Evolutionary conservation across 2,797 vertebrate genomes (phyloP), one percentile per base, ranked within the genome.

Genomic region (Apogon talboti): DNA sequence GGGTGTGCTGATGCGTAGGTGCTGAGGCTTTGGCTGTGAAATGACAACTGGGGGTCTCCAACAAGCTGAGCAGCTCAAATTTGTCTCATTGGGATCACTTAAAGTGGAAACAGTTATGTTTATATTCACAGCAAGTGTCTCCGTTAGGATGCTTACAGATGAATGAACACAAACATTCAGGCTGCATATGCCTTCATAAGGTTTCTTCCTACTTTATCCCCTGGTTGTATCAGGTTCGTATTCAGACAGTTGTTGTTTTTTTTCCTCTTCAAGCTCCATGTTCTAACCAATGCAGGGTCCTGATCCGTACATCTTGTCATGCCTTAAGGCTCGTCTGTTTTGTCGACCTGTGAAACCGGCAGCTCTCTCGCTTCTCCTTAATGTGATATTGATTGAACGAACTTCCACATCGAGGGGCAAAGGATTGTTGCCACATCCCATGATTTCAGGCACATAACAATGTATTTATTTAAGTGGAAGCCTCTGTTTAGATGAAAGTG

Each of bases 361-460:
- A 0, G 48, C 46, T 68, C 63, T 55, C 21, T 44, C n/a, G 41
- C 43, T 71, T 21, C 54, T 75, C 46, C 72, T 76, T 82, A 81
- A 86, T 79, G 72, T 33, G 41, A 63, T 83, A 89, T 82, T 55
- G 83, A 86, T 86, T 53, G 44, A 75, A 56, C 3, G 2, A 49
- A 37, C 30, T 47, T 44, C 49, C 56, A 55, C 53, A 40, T 50
- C 53, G 37, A 71, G 44, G 42, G 37, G 67, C 46, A 43, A 41
- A 33, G 45, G 21, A 38, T 37, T 7, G 19, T 28, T 50, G 48
- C 50, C 59, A 60, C 48, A 41, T 63, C 24, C 35, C 14, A 6
- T 13, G 14, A 47, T 53, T 45, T 68, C 53, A 47, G 11, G 28
- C 2, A 14, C 49, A 58, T 15, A 35, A 58, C 58, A 44, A 50